These are phyloP conservation scores for Campoletis raptor DNA, from an alignment of 2,888 invertebrate genomes.

Conservation along the genomic window DNA sequence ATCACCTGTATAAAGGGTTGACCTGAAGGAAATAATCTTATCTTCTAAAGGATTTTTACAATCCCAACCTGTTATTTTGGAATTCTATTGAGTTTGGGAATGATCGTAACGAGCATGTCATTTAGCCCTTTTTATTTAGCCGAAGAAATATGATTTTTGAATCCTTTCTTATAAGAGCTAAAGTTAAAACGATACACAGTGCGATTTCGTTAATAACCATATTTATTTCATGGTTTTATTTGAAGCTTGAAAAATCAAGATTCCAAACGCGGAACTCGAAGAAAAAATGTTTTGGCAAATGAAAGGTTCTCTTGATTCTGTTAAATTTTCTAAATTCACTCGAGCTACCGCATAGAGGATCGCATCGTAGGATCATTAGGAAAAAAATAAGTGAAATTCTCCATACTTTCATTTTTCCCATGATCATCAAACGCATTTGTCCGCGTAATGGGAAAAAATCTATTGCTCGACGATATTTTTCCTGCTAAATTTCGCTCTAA, in stretches of 20 bases:
- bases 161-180: neutral
- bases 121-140: neutral
- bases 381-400: conserved; percentile 11
- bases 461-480: conserved; percentile 12
- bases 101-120: neutral
- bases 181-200: neutral
- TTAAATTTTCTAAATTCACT: neutral
- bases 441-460: conserved; percentile 23
- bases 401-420: conserved; percentile 13
- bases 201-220: neutral
- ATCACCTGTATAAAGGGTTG: conserved; percentile 50
- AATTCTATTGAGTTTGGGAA: conserved; percentile 16
- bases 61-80: conserved; percentile 50
- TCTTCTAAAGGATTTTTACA: conserved; percentile 42
- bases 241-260: neutral
- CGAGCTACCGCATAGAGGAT: neutral
- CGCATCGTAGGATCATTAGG: neutral
- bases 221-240: neutral
- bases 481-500: conserved; percentile 1
- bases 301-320: neutral
- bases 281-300: neutral
- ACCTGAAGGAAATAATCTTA: conserved; percentile 27
- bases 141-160: conserved; percentile 7
- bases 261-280: neutral
- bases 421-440: conserved; percentile 6